Evolutionary conservation across 1,140 invertebrate species (phyloP).

Genomic region (Hestina assimilis): DNA sequence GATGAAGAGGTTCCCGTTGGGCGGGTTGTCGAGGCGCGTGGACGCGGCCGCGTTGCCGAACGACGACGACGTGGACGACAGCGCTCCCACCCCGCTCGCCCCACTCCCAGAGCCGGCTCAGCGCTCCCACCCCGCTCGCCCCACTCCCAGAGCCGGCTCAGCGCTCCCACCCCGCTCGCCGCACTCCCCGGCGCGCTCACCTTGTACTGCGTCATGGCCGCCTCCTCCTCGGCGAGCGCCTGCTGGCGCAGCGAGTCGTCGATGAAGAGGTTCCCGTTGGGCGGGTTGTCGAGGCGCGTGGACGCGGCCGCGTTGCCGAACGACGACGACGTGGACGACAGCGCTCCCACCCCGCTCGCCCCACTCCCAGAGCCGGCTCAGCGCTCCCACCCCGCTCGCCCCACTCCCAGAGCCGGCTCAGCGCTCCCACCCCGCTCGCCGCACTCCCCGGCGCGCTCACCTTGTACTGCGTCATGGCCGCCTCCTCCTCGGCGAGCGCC

Average conservation of each 20-base stretch:
- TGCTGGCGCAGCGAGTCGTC: constrained; percentile 92
- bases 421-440: no score
- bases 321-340: constrained; percentile 92
- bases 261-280: constrained; percentile 83
- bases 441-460: no score
- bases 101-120: no score
- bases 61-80: constrained; percentile 92
- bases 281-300: constrained; percentile 82
- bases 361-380: no score
- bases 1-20: constrained; percentile 83
- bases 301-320: constrained; percentile 90
- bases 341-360: constrained; percentile 92
- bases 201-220: constrained; percentile 96
- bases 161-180: no score
- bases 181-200: no score
- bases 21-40: constrained; percentile 82
- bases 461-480: constrained; percentile 96
- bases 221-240: constrained; percentile 96
- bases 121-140: no score
- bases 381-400: no score
- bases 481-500: constrained; percentile 96
- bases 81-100: constrained; percentile 92
- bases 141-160: no score
- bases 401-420: no score
- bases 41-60: constrained; percentile 90